These are phyloP conservation scores for Apotomis capreana DNA, from an alignment of 2,888 invertebrate genomes.

Conservation along the genomic window DNA sequence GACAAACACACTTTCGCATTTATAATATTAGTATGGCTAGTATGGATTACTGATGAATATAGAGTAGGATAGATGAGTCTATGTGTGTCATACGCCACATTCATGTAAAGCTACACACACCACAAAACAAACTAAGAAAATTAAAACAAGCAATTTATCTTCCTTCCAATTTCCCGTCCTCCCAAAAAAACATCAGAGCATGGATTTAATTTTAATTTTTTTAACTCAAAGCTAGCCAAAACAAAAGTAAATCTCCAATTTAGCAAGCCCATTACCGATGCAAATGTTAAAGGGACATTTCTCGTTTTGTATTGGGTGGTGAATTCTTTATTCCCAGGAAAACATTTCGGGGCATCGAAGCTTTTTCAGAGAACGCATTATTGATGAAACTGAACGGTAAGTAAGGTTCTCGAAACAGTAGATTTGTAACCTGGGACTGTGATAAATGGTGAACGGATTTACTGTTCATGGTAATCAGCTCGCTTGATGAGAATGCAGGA, in stretches of 20 bases:
- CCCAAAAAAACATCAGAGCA: neutral
- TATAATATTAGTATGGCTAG: no score
- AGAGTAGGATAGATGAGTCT: no score
- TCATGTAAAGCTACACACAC: no score
- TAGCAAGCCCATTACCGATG: slow-evolving; percentile 25
- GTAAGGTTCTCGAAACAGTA: slow-evolving; percentile 22
- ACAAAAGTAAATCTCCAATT: slow-evolving; percentile 32
- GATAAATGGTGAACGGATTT: slow-evolving; percentile 13
- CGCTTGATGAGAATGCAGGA: slow-evolving; percentile 1
- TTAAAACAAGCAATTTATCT: neutral
- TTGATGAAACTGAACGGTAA: slow-evolving; percentile 31
- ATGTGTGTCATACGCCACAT: no score
- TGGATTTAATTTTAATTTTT: slow-evolving; percentile 12
- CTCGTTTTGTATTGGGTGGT: slow-evolving; percentile 14
- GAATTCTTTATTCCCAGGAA: slow-evolving; percentile 27
- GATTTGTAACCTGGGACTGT: slow-evolving; percentile 23
- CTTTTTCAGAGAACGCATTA: slow-evolving; percentile 30
- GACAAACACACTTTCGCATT: no score
- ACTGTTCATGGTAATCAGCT: slow-evolving; percentile 6
- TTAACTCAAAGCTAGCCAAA: slow-evolving; percentile 13
- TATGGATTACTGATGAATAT: no score
- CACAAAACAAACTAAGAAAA: no score
- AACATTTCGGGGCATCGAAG: slow-evolving; percentile 18
- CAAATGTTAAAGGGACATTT: slow-evolving; percentile 28
- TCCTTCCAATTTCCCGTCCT: neutral